Base-by-base conservation (phyloP, 2,113 vertebrate genomes). In the Microcebus lehilahytsara region DNA sequence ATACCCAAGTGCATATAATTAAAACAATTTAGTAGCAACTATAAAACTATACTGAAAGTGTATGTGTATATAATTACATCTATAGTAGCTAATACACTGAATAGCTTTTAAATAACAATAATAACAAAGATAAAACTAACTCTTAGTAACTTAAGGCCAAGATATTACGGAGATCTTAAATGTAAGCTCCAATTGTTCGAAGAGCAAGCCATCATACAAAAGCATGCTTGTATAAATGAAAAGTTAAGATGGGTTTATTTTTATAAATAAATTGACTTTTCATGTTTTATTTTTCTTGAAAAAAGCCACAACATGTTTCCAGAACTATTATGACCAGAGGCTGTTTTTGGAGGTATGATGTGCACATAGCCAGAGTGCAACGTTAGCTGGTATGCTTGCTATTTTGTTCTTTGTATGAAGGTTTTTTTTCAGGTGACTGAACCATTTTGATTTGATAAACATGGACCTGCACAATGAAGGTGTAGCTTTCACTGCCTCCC, bases 201-300 rank as follows among this genome's bases (percentile, higher is more conserved):
- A 98, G 94, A 86, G 9, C 94, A 98, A 98, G 92, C 83, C 83
- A 96, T 90, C 90, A 62, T 67, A 96, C 89, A 98, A 98, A 98
- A 96, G 83, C 91, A 98, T 97, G 85, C 89, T 88, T 95, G 69
- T 93, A 96, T 95, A 98, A 98, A 98, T 98, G 93, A 98, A 98
- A 98, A 98, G 75, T 93, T 97, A 98, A 93, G 69, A 69, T 91
- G 40, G 79, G 32, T 97, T 98, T 98, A 93, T 97, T 98, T 98
- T 96, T 96, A 97, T 87, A 98, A 98, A 98, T 95, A 97, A 97
- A 79, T 0, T 0, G 16, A 46, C 62, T 95, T 90, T 40, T 71
- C 49, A 64, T 97, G 53, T 96, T 98, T 95, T 96, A 11, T 93
- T 95, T 96, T 32, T 85, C 27, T 96, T 95, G 62, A 97, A 96